Evolutionary conservation across 2,797 vertebrate species (phyloP), one percentile per base, ranked within the genome.

Genomic region (Muscicapa striata): DNA sequence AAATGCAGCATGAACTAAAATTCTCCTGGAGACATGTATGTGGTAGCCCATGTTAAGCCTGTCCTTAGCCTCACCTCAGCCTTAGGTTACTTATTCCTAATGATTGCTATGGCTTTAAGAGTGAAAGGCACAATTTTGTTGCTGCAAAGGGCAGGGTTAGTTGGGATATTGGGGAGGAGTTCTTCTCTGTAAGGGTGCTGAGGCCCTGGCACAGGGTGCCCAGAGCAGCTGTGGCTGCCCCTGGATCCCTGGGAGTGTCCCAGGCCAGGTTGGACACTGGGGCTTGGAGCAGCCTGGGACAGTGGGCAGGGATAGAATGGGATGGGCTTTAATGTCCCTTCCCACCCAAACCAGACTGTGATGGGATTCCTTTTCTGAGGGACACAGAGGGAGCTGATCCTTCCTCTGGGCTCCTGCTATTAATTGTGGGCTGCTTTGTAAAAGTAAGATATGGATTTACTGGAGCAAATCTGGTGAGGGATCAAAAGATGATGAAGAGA

Each of bases 161-260:
- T 2, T 80, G 45, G 40, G 13, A 30, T 59, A 8, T 13, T 59
- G 59, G 20, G 38, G 0, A 21, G 45, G 3, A 73, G 15, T 41
- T 15, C 0, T 10, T 48, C 30, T 15, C 30, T 62, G 41, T 0
- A 11, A 41, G 48, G n/a, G 5, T 21, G 40, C 2, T 0, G 0
- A 52, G 54, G 11, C 72, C 38, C 48, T 85, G 63, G 73, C 73
- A 69, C 73, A 61, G 46, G 72, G 29, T 69, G n/a, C 83, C 40
- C 63, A 77, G 46, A 46, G 72, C 0, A 29, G 54, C 72, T n/a
- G 46, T 16, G 62, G 46, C 40, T 68, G 62, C 20, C 41, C 30
- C 41, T 49, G 43, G 11, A 58, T 58, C 23, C 20, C n/a, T 80
- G 76, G n/a, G 0, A 40, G 10, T 66, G 45, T 0, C 38, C 52